Conservation (phyloP, 1,140 invertebrate genomes). For the Elysia chlorotica region DNA sequence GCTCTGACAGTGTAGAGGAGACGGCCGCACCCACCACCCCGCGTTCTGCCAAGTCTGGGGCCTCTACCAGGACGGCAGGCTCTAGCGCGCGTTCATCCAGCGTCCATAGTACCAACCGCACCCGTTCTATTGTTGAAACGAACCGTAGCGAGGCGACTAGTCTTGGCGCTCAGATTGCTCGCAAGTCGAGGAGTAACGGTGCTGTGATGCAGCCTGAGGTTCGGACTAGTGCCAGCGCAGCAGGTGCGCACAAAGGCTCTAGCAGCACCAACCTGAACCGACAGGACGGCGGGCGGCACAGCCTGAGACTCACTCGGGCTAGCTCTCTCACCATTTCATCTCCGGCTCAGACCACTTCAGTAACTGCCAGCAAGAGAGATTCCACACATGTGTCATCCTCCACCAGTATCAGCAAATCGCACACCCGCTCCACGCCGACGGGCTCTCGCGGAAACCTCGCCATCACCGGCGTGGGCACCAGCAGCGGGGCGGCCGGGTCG, state of each 20-base stretch:
- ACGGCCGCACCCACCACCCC: slow-evolving; percentile 36
- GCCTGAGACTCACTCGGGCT: slow-evolving; percentile 64
- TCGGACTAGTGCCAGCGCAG: too few relatives aligned
- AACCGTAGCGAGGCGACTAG: slow-evolving; percentile 44
- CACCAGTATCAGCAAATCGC: slow-evolving; percentile 29
- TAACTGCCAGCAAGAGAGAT: background rate
- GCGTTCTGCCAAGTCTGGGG: slow-evolving; percentile 25
- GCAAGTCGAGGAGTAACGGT: slow-evolving; percentile 24
- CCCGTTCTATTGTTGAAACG: slow-evolving; percentile 12
- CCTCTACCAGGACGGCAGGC: slow-evolving; percentile 24
- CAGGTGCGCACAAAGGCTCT: background rate
- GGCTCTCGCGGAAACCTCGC: slow-evolving; percentile 34
- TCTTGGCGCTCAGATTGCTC: slow-evolving; percentile 51
- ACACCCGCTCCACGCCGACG: slow-evolving; percentile 35
- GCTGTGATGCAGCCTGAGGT: too few relatives aligned
- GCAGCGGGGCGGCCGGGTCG: slow-evolving; percentile 29
- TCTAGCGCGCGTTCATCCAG: slow-evolving; percentile 28
- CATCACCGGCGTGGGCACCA: slow-evolving; percentile 44
- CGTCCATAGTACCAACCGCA: slow-evolving; percentile 23
- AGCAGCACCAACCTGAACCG: slow-evolving; percentile 62
- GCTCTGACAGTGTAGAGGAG: slow-evolving; percentile 45
- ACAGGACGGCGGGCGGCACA: slow-evolving; percentile 72
- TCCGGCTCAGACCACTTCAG: background rate
- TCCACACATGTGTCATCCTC: slow-evolving; percentile 3
- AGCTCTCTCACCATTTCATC: slow-evolving; percentile 25